Percentiles rank a stretch among this genome's conserved stretches.
These are phyloP conservation scores for Orchestia grillus DNA, from an alignment of 1,140 invertebrate species.

Conservation along the genomic window DNA sequence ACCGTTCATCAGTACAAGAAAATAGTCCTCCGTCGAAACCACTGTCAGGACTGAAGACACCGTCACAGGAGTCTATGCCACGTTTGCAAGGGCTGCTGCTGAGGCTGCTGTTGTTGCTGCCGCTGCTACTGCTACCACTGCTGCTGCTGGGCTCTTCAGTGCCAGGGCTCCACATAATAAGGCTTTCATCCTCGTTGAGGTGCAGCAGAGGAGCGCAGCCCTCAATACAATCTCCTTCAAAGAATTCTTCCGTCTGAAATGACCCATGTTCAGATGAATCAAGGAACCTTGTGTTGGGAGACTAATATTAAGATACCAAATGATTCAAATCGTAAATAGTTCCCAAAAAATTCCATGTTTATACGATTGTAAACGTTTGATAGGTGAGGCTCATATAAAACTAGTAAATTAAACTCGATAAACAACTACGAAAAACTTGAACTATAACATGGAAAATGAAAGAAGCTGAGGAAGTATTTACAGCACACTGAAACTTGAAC, in stretches of 20 bases:
- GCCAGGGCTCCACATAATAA: conserved; percentile 38
- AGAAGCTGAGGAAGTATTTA: no score
- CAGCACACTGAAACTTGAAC: no score
- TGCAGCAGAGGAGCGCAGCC: background rate
- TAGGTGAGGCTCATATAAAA: no score
- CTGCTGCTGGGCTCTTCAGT: background rate
- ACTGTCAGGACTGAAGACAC: conserved; percentile 37
- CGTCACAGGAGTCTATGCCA: conserved; percentile 12
- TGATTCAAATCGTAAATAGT: no score
- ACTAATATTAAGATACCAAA: no score
- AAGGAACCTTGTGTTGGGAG: background rate
- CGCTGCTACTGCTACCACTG: background rate
- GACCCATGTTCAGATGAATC: background rate
- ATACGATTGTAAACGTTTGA: no score
- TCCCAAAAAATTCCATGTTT: no score
- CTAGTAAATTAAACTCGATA: no score
- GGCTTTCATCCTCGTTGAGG: conserved; percentile 34
- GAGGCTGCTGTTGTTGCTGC: conserved; percentile 7
- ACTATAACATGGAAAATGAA: no score
- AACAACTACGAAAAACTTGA: no score
- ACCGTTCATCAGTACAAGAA: background rate
- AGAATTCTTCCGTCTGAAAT: conserved; percentile 21
- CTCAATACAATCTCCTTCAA: background rate
- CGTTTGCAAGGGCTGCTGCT: conserved; percentile 41
- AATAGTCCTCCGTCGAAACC: conserved; percentile 31